Conservation (phyloP, 2,113 vertebrate species). For the Todiramphus chloris region DNA sequence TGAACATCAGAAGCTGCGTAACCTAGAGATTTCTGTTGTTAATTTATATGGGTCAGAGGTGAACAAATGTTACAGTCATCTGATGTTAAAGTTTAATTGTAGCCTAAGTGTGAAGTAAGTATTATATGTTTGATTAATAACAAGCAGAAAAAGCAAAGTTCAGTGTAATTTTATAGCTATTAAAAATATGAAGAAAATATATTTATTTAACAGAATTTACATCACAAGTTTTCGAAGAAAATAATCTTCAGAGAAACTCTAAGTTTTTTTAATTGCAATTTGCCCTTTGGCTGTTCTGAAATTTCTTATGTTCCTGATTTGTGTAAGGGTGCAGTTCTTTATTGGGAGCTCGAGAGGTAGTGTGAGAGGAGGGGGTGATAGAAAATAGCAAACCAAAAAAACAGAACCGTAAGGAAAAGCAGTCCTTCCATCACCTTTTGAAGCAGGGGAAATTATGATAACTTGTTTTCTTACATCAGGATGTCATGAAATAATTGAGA, state of each 20-base stretch:
- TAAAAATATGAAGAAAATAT: not conserved
- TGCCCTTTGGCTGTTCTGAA: not conserved
- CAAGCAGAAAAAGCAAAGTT: not conserved
- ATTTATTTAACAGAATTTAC: not conserved
- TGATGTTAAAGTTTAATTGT: not conserved
- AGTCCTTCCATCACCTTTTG: not conserved
- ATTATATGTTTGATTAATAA: not conserved
- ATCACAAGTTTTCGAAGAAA: not conserved
- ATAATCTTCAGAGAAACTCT: not conserved
- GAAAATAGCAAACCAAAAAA: not conserved
- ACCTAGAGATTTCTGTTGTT: not conserved
- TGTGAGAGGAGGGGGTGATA: not conserved
- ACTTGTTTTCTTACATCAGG: not conserved
- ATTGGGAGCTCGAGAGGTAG: not conserved
- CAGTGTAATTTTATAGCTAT: not conserved
- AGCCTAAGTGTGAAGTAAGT: not conserved
- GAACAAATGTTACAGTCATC: not conserved
- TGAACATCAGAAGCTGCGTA: not conserved
- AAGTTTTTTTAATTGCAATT: not conserved
- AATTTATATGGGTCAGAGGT: not conserved
- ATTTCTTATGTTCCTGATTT: not conserved
- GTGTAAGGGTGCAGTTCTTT: not conserved
- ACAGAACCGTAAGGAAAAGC: not conserved
- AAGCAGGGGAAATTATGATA: not conserved
- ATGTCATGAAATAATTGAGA: constrained; percentile 7